Evolutionary conservation across 2,888 invertebrate genomes (phyloP), one percentile per base, ranked within the genome.

Genomic region (Aplocera efformata): DNA sequence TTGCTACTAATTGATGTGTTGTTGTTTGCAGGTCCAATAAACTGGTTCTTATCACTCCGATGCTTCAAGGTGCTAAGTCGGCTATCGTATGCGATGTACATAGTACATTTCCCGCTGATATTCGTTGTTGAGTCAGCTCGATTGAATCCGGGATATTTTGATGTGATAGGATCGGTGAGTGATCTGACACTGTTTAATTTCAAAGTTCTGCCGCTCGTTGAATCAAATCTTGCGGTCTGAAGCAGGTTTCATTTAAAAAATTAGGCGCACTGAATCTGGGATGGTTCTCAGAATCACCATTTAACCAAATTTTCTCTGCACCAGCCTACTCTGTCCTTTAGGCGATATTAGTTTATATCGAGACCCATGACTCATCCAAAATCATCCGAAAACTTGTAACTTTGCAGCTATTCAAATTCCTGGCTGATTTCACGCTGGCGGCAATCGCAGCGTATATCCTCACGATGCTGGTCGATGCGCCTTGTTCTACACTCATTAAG

Each of bases 51-150:
- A n/a, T 83, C 88, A 0, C 60, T 82, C 1, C 64, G 68, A 8
- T 56, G 88, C 30, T 90, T 90, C 77, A 85, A 89, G 57, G 61
- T 90, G 1, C 60, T 89, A 1, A 78, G 84, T 10, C 79, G 89
- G 26, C 61, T 91, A 1, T 89, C 90, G 0, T 91, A 89, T 38
- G 88, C 88, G 1, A 88, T 91, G 76, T 91, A 90, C 47, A 43
- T 91, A 2, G 67, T 88, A 0, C 91, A 91, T 53, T 74, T 79
- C 9, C 67, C 79, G 0, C 48, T 89, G 0, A 69, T 69, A 35
- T 60, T 63, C n/a, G 20, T 72, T 1, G 50, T 66, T 1, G 67
- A 66, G 27, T 53, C 63, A 0, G 58, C 62, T 24, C 32, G 32
- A 0, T 8, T 72, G 0, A 42, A 61, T 0, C 70, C 72, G 0